Evolutionary conservation across 2,797 vertebrate genomes (phyloP), one percentile per base, ranked within the genome.

Genomic region (Oryzias dopingdopingensis): DNA sequence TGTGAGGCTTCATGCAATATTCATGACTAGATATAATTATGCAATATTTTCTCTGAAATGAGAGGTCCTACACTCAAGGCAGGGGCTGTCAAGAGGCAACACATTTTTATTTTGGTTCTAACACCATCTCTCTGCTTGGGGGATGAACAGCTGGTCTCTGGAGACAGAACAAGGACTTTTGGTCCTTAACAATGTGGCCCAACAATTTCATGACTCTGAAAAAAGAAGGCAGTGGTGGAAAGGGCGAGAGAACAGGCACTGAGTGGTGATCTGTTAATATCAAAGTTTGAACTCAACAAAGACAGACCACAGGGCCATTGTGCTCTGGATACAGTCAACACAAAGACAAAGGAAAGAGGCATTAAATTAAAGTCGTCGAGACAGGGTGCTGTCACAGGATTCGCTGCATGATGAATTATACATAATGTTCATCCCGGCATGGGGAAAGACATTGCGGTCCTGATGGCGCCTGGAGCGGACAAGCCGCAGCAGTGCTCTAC

Each of bases 21-120:
- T 92, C 85, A 93, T 92, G 90, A 79, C 80, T 76, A 84, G 84
- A 89, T 86, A 88, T 92, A 92, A 92, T 92, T 91, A 92, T 91
- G 86, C 85, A 89, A 90, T 89, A 89, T 85, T 89, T 86, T 90
- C 80, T 63, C 74, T 82, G 87, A 85, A 89, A 89, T 89, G 89
- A 85, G 77, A 89, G 82, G 81, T 80, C 73, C 82, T 85, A 89
- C 86, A 85, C 90, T 81, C 86, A 87, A 72, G 79, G 82, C 67
- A 37, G 73, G 77, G 76, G 81, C 86, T 88, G 90, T 91, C 86
- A 89, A 80, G 79, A 86, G 79, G 81, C 74, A 85, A 86, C 80
- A 90, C 84, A 84, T 90, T 92, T 90, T 90, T 92, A 92, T 92
- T 92, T 91, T 82, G 72, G 90, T 91, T 87, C 77, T 88, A 90